These are phyloP conservation scores for Xenus cinereus DNA, from an alignment of 2,113 vertebrate genomes.

Conservation along the genomic window DNA sequence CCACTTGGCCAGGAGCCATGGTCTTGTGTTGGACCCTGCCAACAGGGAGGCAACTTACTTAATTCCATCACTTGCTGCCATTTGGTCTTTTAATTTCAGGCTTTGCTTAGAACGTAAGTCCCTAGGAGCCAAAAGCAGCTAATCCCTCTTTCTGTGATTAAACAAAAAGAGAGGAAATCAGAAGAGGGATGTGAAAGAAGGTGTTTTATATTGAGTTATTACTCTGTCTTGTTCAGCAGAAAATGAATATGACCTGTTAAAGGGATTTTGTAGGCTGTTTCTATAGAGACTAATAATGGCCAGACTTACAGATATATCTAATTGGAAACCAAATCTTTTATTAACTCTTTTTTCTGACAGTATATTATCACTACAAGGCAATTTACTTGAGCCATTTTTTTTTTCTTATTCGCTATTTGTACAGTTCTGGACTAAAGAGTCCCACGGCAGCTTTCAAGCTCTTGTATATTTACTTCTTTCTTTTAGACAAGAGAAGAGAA, in stretches of 20 bases:
- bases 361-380: not conserved
- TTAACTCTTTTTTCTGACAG: slow-evolving; percentile 6
- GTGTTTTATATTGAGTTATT: slow-evolving; percentile 70
- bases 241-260: slow-evolving; percentile 67
- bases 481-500: not conserved
- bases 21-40: slow-evolving; percentile 47
- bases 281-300: slow-evolving; percentile 59
- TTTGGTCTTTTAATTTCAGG: slow-evolving; percentile 73
- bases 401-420: slow-evolving; percentile 16
- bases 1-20: slow-evolving; percentile 68
- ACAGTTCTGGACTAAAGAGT: not conserved
- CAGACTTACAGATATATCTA: slow-evolving; percentile 45
- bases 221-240: slow-evolving; percentile 70
- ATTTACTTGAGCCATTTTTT: slow-evolving; percentile 19
- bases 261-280: slow-evolving; percentile 66
- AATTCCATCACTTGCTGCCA: slow-evolving; percentile 60
- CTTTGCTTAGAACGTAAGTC: slow-evolving; percentile 36
- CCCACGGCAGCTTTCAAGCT: not conserved
- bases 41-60: slow-evolving; percentile 38
- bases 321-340: slow-evolving; percentile 49
- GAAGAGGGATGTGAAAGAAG: slow-evolving; percentile 55
- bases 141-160: slow-evolving; percentile 69
- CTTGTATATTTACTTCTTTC: slow-evolving; percentile 9
- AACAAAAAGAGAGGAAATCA: slow-evolving; percentile 70
- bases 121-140: slow-evolving; percentile 60